phyloP scores from a whole-genome alignment of 1,140 invertebrate species.

The Penaeus japonicus region DNA sequence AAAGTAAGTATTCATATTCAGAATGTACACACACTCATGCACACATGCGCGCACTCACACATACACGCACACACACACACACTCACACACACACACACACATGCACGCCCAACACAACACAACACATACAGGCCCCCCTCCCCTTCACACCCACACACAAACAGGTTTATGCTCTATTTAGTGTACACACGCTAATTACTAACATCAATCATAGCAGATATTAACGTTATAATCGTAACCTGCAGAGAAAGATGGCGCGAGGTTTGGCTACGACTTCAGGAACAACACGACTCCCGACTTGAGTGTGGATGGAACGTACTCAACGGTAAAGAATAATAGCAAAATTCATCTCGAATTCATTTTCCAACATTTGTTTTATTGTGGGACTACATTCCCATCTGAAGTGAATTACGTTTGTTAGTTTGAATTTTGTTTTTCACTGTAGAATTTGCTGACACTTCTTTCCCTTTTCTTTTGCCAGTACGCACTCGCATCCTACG shows the following conservation, averaged over 20 bases:
- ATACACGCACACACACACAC: not conserved
- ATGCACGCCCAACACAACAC: too few relatives aligned
- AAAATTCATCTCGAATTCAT: not conserved
- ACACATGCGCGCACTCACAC: not conserved
- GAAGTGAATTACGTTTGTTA: too few relatives aligned
- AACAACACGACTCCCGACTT: constrained; percentile 61
- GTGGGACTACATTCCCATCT: not conserved
- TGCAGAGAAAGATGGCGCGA: not conserved
- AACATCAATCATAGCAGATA: not conserved
- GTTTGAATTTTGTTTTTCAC: not conserved
- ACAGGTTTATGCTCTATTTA: too few relatives aligned
- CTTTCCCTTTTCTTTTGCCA: not conserved
- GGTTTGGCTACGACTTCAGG: constrained; percentile 61
- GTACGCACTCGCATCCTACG: constrained; percentile 40
- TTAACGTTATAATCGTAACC: too few relatives aligned
- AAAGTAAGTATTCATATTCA: not conserved
- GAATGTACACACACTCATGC: not conserved
- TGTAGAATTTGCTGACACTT: not conserved
- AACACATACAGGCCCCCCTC: too few relatives aligned
- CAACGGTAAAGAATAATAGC: constrained; percentile 60
- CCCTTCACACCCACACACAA: not conserved
- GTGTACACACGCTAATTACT: too few relatives aligned
- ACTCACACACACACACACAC: not conserved
- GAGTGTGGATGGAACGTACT: constrained; percentile 63
- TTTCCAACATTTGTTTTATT: not conserved